Conservation (phyloP, 2,113 vertebrate species). For the Oncorhynchus nerka region DNA sequence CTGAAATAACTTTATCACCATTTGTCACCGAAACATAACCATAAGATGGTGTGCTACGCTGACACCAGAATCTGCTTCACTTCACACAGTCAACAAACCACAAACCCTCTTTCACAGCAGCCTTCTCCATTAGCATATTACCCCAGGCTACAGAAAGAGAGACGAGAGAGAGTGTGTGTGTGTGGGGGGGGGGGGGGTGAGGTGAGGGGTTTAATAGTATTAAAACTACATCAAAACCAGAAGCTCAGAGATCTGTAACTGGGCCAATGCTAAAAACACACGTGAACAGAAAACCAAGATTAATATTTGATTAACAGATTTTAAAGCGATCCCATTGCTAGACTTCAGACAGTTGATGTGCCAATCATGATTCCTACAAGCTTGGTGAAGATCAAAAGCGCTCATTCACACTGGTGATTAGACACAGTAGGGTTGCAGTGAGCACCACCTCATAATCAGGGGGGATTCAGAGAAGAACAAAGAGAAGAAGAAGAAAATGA, state of each 20-base stretch:
- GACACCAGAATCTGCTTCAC: slow-evolving; percentile 20
- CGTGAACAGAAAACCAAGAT: slow-evolving; percentile 29
- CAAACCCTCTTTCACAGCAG: slow-evolving; percentile 29
- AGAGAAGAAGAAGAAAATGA: not conserved
- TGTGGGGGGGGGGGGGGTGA: not conserved
- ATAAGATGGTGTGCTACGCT: slow-evolving; percentile 27
- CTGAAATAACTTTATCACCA: not conserved
- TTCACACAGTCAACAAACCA: slow-evolving; percentile 18
- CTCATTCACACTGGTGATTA: not conserved
- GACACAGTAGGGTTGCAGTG: not conserved
- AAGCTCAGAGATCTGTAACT: not conserved
- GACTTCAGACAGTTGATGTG: slow-evolving; percentile 2
- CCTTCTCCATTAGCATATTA: slow-evolving; percentile 39
- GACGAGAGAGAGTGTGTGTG: not conserved
- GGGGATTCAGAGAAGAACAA: not conserved
- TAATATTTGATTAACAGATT: slow-evolving; percentile 41
- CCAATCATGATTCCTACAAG: not conserved
- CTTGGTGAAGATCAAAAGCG: slow-evolving; percentile 7
- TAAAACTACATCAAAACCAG: not conserved
- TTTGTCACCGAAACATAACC: slow-evolving; percentile 6
- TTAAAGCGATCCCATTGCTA: slow-evolving; percentile 16
- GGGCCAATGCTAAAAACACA: slow-evolving; percentile 4
- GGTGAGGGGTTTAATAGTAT: too few relatives aligned
- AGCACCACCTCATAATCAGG: not conserved
- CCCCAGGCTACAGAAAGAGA: slow-evolving; percentile 19